A percentile compares a stretch with the other conserved stretches of the same genome.
These are phyloP conservation scores for Plutella xylostella DNA, from an alignment of 2,888 invertebrate genomes.

Conservation along the genomic window DNA sequence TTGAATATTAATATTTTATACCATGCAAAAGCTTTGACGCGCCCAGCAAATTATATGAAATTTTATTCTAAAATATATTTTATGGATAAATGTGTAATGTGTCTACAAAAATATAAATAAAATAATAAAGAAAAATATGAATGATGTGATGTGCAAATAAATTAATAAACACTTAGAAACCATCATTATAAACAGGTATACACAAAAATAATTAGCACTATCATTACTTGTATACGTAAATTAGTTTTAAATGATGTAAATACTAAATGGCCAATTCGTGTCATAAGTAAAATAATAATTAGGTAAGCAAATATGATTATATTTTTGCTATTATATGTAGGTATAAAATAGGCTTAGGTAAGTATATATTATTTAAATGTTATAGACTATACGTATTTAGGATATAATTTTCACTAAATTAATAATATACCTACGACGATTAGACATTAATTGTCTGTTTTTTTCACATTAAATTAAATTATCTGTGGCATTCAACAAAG, in stretches of 20 bases:
- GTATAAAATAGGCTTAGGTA: no score
- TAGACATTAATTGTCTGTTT: no score
- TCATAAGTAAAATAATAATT: constrained; percentile 1
- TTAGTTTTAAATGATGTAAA: neutral
- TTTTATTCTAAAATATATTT: constrained; percentile 28
- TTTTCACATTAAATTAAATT: no score
- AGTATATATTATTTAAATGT: no score
- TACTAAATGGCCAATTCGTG: neutral
- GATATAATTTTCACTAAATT: no score
- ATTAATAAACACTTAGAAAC: constrained; percentile 31
- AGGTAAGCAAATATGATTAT: constrained; percentile 5
- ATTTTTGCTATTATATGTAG: no score
- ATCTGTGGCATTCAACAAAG: no score
- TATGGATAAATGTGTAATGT: constrained; percentile 19
- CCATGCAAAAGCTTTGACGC: neutral
- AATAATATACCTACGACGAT: no score
- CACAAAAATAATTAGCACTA: constrained; percentile 28
- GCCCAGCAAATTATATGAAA: constrained; percentile 32
- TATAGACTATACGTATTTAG: no score
- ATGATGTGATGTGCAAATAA: constrained; percentile 57
- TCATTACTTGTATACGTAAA: constrained; percentile 12
- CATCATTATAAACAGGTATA: constrained; percentile 27
- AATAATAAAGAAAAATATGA: constrained; percentile 24
- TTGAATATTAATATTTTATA: no score
- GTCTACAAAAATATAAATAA: constrained; percentile 19